A percentile compares a stretch with the other conserved stretches of the same genome.
phyloP scores from a whole-genome alignment of 2,888 invertebrate genomes.

The Drosophila kuntzei region DNA sequence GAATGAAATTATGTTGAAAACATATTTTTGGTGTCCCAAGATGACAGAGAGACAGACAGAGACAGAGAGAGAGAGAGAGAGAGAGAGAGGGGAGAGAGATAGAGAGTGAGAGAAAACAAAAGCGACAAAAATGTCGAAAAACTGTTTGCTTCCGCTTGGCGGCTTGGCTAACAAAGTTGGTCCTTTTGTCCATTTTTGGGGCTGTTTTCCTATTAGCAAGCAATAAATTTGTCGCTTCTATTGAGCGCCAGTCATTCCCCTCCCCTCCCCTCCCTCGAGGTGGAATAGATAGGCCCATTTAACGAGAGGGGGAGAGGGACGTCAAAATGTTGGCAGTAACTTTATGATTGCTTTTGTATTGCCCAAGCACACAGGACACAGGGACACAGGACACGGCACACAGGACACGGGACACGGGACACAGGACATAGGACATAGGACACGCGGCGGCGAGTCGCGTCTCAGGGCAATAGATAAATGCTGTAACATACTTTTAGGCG shows the following conservation, averaged over 20 bases:
- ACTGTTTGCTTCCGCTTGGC: constrained; percentile 61
- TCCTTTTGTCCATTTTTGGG: constrained; percentile 57
- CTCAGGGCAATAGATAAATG: constrained; percentile 64
- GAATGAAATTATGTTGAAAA: constrained; percentile 66
- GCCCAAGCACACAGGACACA: constrained; percentile 22
- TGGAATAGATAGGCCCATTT: constrained; percentile 58
- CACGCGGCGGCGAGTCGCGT: constrained; percentile 13
- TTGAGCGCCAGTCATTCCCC: constrained; percentile 42
- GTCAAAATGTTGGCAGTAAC: constrained; percentile 49
- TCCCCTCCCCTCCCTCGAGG: constrained; percentile 17
- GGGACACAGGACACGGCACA: neutral
- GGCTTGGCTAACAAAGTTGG: constrained; percentile 47
- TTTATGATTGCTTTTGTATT: constrained; percentile 72
- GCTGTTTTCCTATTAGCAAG: constrained; percentile 67
- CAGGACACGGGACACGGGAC: neutral
- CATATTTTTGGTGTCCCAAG: constrained; percentile 46
- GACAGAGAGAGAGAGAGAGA: neutral
- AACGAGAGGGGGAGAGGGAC: constrained; percentile 14
- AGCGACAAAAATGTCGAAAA: constrained; percentile 43
- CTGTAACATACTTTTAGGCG: constrained; percentile 57
- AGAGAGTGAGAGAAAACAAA: constrained; percentile 11
- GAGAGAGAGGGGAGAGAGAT: neutral
- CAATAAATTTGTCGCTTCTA: constrained; percentile 65
- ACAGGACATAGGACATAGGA: neutral
- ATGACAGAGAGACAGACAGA: neutral